These are phyloP conservation scores for Drosophila bocki DNA, from an alignment of 1,140 invertebrate genomes.

Conservation along the genomic window DNA sequence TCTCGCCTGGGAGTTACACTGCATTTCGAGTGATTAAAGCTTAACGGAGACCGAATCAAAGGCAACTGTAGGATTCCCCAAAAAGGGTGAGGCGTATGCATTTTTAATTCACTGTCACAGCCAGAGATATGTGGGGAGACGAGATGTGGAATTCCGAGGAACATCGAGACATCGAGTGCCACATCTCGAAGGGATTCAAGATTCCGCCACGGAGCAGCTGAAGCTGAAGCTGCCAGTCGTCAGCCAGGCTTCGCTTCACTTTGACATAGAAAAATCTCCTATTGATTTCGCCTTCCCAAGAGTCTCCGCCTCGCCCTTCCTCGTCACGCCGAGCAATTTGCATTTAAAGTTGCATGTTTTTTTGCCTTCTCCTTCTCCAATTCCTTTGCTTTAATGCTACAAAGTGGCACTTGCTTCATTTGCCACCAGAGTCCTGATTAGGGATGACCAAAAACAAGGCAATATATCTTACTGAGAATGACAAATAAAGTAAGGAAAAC, in stretches of 20 bases:
- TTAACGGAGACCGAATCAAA: conserved; percentile 12
- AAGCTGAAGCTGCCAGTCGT: conserved; percentile 1
- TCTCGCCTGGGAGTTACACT: conserved; percentile 12
- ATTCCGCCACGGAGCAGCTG: conserved; percentile 12
- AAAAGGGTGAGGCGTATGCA: conserved; percentile 58
- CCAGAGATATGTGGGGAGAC: conserved; percentile 9
- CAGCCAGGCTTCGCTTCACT: conserved; percentile 51
- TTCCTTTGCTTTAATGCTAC: conserved; percentile 70
- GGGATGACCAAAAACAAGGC: conserved; percentile 4
- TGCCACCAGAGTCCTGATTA: conserved; percentile 18
- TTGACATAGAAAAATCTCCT: conserved; percentile 79
- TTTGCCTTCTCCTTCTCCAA: conserved; percentile 5
- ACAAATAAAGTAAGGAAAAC: background rate
- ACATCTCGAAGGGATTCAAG: conserved; percentile 9
- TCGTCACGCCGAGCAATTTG: conserved; percentile 64
- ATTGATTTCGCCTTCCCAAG: conserved; percentile 63
- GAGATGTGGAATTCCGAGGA: background rate
- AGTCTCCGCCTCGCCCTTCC: background rate
- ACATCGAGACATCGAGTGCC: conserved; percentile 4
- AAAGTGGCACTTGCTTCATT: conserved; percentile 70
- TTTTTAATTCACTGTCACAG: conserved; percentile 68
- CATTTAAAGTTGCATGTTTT: conserved; percentile 67
- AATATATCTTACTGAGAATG: background rate
- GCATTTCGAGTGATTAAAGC: conserved; percentile 38
- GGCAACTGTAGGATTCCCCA: conserved; percentile 7